phyloP scores from a whole-genome alignment of 2,888 invertebrate species.

The Tromatobia lineatoria region DNA sequence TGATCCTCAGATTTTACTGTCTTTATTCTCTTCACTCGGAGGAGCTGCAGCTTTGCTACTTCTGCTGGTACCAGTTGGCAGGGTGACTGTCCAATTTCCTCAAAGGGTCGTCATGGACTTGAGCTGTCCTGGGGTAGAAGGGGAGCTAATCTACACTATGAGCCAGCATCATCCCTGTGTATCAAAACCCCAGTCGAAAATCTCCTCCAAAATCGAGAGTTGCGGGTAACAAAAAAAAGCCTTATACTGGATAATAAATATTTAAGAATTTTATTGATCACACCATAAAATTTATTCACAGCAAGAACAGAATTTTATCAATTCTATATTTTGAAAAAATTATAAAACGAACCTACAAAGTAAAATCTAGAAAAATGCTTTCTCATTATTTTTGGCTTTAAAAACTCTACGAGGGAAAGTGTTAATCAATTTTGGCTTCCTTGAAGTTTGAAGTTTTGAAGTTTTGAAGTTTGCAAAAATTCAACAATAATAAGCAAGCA shows the following conservation, averaged over 20 bases:
- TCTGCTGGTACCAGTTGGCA: constrained; percentile 90
- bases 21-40: constrained; percentile 89
- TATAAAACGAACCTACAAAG: not conserved
- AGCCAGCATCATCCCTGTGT: constrained; percentile 80
- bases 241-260: not conserved
- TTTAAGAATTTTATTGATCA: not conserved
- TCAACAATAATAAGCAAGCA: no score
- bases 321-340: not conserved
- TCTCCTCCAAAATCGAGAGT: constrained; percentile 79
- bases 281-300: not conserved
- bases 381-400: no score
- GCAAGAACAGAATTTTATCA: not conserved
- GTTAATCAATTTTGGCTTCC: no score
- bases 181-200: constrained; percentile 72
- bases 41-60: constrained; percentile 90
- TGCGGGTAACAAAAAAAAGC: constrained; percentile 77
- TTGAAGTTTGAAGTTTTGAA: no score
- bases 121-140: constrained; percentile 84
- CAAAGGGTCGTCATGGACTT: constrained; percentile 88
- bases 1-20: constrained; percentile 88
- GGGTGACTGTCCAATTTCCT: constrained; percentile 89
- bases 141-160: constrained; percentile 77
- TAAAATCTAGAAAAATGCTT: no score
- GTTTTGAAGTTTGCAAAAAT: no score
- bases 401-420: no score